phyloP scores from a whole-genome alignment of 1,140 invertebrate species.

The Colletes gigas region DNA sequence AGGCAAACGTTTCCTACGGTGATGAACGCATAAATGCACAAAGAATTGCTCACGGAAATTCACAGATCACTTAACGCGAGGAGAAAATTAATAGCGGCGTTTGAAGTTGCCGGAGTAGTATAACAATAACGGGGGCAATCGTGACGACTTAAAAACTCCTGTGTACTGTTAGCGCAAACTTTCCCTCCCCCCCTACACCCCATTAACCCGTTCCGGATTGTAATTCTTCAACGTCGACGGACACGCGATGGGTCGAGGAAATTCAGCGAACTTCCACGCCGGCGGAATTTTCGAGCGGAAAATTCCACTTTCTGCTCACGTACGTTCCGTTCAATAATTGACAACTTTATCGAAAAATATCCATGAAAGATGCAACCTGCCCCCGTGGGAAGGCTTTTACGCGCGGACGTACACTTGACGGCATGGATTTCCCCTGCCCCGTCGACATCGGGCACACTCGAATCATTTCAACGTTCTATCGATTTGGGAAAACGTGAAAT shows the following conservation, averaged over 20 bases:
- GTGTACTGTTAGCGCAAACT: constrained; percentile 52
- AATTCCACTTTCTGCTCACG: constrained; percentile 19
- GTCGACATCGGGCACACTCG: background rate
- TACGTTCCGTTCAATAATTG: constrained; percentile 44
- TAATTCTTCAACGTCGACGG: constrained; percentile 62
- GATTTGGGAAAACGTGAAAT: background rate
- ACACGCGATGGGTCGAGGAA: constrained; percentile 58
- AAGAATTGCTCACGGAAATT: constrained; percentile 12
- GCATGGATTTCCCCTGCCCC: background rate
- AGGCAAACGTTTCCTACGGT: background rate
- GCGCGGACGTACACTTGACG: constrained; percentile 2
- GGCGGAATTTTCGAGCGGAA: constrained; percentile 47
- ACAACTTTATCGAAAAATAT: constrained; percentile 39
- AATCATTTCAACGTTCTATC: background rate
- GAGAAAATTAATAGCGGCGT: constrained; percentile 55
- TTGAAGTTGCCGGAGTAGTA: constrained; percentile 42
- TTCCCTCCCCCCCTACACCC: constrained; percentile 21
- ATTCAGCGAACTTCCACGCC: constrained; percentile 48
- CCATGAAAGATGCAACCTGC: constrained; percentile 18
- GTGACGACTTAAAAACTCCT: constrained; percentile 60
- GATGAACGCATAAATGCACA: background rate
- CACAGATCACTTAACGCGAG: constrained; percentile 1
- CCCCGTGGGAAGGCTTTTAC: background rate
- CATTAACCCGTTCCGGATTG: constrained; percentile 28
- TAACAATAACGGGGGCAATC: constrained; percentile 37